Base-by-base conservation (phyloP, 2,888 invertebrate genomes). In the Hydrotaea diabolus region DNA sequence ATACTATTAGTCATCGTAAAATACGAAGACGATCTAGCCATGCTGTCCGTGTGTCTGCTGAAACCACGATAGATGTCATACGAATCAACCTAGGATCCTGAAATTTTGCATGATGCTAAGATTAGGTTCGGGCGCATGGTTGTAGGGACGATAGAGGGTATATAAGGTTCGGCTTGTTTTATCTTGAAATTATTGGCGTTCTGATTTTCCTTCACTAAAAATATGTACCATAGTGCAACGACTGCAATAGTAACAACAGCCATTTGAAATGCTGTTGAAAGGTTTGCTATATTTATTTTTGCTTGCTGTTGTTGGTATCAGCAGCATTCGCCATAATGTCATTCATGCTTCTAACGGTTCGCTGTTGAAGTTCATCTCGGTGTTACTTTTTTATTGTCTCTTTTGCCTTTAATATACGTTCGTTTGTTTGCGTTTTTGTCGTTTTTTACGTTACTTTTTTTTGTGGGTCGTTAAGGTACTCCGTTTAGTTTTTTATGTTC, bases 321-420 rank as follows among this genome's bases (percentile, higher is more conserved):
- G 9, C 39, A 46, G 23, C 39, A 31, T 43, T 69, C 46, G 69
- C 77, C 46, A 49, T 77, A 82, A 73, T 76, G 49, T 77, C 74
- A 77, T 39, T 55, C 69, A 66, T 73, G 53, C 55, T 19, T 57
- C 36, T 82, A 77, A 74, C 69, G 73, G 77, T 59, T 69, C 77
- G 43, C 31, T 74, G 59, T 59, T 59, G 57, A 82, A 82, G 77
- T 82, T 82, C 69, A 82, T 82, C 55, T 74, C 66, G 74, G 77
- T 69, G 73, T 77, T 77, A 69, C 19, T 73, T 46, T 77, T 82
- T 69, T 59, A 43, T 73, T 77, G 39, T 77, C 49, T 36, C 62
- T 62, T 78, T 53, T 46, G 43, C 23, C 23, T 69, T 69, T 46
- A 46, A 46, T 69, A 21, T 46, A 69, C 21, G 46, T 23, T 13